Percentiles rank a stretch among this genome's conserved stretches.
These are phyloP conservation scores for Enchytraeus crypticus DNA, from an alignment of 2,888 invertebrate genomes.

Conservation along the genomic window DNA sequence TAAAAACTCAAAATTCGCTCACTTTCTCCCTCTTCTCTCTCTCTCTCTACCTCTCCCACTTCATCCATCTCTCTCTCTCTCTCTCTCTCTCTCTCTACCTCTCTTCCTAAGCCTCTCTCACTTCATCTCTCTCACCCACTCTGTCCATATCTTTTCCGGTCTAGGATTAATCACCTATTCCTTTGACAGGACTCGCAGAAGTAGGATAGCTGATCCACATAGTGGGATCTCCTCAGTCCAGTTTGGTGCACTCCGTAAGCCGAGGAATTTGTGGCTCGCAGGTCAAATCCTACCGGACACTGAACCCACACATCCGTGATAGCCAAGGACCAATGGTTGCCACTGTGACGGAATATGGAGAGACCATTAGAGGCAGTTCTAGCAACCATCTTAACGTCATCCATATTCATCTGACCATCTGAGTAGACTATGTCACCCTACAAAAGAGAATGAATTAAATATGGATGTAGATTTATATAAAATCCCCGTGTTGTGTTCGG, in stretches of 20 bases:
- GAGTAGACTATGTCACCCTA: conserved; percentile 28
- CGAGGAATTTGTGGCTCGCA: conserved; percentile 26
- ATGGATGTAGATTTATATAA: too few relatives aligned
- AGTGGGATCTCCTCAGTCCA: conserved; percentile 21
- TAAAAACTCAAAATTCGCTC: too few relatives aligned
- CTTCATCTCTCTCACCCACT: not conserved
- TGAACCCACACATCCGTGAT: conserved; percentile 27
- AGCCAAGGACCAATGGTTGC: conserved; percentile 26
- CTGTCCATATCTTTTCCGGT: too few relatives aligned
- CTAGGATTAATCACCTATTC: too few relatives aligned
- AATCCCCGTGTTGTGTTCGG: too few relatives aligned
- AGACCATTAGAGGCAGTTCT: conserved; percentile 20
- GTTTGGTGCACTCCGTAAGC: conserved; percentile 22
- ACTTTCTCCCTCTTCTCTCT: too few relatives aligned
- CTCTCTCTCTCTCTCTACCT: not conserved
- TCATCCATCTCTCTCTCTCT: not conserved
- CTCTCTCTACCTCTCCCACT: too few relatives aligned
- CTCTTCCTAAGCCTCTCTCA: not conserved
- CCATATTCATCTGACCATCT: conserved; percentile 22
- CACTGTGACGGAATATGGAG: conserved; percentile 26
- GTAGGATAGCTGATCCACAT: conserved; percentile 26
- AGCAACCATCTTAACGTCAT: conserved; percentile 15
- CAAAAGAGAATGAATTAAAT: too few relatives aligned
- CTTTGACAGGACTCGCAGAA: conserved; percentile 28
- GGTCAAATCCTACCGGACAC: conserved; percentile 25